Conservation (phyloP, 1,140 invertebrate species). For the Batillaria attramentaria region DNA sequence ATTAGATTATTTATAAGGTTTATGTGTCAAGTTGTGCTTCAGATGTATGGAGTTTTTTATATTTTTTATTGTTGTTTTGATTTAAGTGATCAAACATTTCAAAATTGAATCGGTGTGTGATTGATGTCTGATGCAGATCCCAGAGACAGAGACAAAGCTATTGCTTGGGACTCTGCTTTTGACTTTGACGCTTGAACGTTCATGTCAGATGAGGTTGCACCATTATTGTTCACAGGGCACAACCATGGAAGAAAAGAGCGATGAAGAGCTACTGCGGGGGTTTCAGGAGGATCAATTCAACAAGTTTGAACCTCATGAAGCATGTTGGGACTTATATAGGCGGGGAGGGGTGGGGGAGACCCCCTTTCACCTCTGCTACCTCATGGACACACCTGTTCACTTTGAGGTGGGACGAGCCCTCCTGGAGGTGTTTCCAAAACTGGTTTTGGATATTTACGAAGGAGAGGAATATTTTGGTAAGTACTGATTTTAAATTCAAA, state of each 20-base stretch:
- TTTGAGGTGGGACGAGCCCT: constrained; percentile 88
- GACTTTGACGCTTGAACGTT: too few species aligned
- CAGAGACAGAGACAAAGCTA: background rate
- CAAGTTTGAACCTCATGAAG: constrained; percentile 60
- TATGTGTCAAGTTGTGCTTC: too few species aligned
- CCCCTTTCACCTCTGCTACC: constrained; percentile 93
- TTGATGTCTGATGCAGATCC: background rate
- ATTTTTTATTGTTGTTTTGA: background rate
- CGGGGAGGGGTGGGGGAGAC: constrained; percentile 95
- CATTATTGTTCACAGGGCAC: background rate
- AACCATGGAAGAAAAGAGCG: constrained; percentile 43
- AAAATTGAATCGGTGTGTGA: too few species aligned
- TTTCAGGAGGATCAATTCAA: constrained; percentile 62
- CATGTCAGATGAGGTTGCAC: too few species aligned
- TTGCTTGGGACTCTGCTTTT: too few species aligned
- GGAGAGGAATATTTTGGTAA: constrained; percentile 96
- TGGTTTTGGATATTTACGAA: constrained; percentile 95
- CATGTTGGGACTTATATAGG: constrained; percentile 97
- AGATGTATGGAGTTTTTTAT: background rate
- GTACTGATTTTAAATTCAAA: background rate
- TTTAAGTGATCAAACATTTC: too few species aligned
- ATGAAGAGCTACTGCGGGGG: constrained; percentile 54
- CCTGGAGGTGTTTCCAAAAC: constrained; percentile 90
- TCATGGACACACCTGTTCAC: constrained; percentile 92
- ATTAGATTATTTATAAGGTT: too few species aligned